Evolutionary conservation across 2,113 vertebrate genomes (phyloP).

Genomic region (Probosciger aterrimus): DNA sequence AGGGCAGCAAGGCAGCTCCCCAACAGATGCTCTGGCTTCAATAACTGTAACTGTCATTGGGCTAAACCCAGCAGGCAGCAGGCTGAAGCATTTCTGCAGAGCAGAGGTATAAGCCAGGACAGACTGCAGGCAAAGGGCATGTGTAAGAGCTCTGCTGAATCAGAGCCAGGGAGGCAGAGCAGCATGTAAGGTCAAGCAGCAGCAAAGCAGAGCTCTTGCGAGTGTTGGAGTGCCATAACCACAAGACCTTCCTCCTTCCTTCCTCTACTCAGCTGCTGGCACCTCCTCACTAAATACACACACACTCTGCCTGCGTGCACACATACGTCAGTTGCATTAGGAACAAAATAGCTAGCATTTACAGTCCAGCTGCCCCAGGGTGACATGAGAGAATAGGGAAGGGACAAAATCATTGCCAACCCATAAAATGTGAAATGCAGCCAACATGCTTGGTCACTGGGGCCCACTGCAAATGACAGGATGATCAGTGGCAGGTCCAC

Average conservation of each 20-base stretch:
- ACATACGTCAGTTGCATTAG: rapidly evolving
- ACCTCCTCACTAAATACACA: background rate
- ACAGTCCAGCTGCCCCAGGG: background rate
- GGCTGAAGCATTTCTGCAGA: background rate
- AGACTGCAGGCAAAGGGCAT: background rate
- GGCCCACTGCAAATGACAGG: background rate
- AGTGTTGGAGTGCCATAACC: background rate
- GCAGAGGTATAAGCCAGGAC: background rate
- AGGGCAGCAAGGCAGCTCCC: background rate
- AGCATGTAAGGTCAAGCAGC: rapidly evolving
- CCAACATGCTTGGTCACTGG: background rate
- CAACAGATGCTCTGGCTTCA: background rate
- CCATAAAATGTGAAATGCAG: background rate
- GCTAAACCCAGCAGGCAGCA: background rate
- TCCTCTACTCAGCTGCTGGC: background rate
- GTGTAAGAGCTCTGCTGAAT: background rate
- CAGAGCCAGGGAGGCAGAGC: rapidly evolving
- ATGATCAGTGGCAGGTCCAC: background rate
- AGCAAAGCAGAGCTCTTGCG: background rate
- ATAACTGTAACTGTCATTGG: background rate
- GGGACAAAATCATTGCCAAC: background rate
- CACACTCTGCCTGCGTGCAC: background rate
- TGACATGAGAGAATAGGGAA: background rate
- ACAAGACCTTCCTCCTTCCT: background rate
- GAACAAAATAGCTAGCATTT: background rate